A percentile compares a stretch with the other conserved stretches of the same genome.
These are phyloP conservation scores for Leptopilina clavipes DNA, from an alignment of 1,140 invertebrate genomes.

Conservation along the genomic window DNA sequence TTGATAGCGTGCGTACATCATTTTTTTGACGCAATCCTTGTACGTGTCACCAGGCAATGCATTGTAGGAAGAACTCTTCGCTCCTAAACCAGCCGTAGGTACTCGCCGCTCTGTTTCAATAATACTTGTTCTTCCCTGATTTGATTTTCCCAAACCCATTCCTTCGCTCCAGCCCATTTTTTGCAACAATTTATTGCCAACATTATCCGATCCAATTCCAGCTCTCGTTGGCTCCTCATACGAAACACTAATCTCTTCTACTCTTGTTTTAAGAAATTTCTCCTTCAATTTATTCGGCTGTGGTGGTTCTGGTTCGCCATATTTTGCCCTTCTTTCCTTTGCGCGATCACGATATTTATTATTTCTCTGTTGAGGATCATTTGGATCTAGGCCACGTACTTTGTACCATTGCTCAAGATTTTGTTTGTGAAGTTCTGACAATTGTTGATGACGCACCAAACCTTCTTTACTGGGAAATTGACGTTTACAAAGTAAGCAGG, in stretches of 20 bases:
- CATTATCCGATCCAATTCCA: conserved; percentile 90
- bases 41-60: conserved; percentile 89
- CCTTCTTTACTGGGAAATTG: conserved; percentile 93
- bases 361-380: conserved; percentile 75
- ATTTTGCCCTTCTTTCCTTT: conserved; percentile 95
- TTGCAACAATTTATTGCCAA: conserved; percentile 94
- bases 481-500: conserved; percentile 96
- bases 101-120: conserved; percentile 85
- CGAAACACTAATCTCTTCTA: conserved; percentile 72
- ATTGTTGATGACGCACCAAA: conserved; percentile 91
- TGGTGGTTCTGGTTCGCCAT: conserved; percentile 90
- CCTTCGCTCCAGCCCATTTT: conserved; percentile 99
- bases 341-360: conserved; percentile 93
- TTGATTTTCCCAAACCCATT: conserved; percentile 92
- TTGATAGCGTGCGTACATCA: conserved; percentile 89
- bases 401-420: conserved; percentile 86
- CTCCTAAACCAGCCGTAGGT: conserved; percentile 84
- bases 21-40: conserved; percentile 93
- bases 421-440: conserved; percentile 97
- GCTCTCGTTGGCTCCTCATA: conserved; percentile 81
- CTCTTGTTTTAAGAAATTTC: conserved; percentile 78
- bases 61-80: conserved; percentile 83
- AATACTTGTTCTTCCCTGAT: conserved; percentile 95
- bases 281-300: conserved; percentile 83
- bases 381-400: conserved; percentile 75